Conservation (phyloP, 2,797 vertebrate species). For the Buceros bicornis region DNA sequence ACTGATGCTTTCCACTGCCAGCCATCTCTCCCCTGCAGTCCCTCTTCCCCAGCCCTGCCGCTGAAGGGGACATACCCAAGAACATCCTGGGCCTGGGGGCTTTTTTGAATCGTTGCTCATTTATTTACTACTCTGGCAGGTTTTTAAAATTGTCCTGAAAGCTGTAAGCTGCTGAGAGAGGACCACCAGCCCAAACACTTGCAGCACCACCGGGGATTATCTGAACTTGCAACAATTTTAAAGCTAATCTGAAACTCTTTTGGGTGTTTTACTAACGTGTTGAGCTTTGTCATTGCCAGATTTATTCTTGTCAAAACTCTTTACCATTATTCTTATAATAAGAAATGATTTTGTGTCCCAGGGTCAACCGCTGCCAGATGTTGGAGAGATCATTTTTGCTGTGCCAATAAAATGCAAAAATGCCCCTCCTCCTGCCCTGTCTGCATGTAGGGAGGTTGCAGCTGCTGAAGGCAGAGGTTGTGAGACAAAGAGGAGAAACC, state of each 20-base stretch:
- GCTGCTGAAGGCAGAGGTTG: neutral
- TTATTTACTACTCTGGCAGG: neutral
- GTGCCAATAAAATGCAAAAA: neutral
- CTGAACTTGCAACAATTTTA: neutral
- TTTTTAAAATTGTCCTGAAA: neutral
- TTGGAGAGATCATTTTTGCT: neutral
- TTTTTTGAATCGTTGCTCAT: neutral
- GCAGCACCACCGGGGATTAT: neutral
- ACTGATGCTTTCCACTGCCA: neutral
- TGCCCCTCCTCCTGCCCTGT: neutral
- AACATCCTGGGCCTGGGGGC: neutral
- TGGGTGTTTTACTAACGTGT: neutral
- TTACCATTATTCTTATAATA: neutral
- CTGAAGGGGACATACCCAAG: neutral
- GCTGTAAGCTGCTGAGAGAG: neutral
- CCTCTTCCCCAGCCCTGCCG: neutral
- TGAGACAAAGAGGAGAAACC: neutral
- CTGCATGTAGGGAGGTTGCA: accelerated
- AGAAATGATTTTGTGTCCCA: neutral
- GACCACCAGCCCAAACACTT: neutral
- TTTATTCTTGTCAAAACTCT: neutral
- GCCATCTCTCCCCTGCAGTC: neutral
- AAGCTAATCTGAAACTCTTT: neutral
- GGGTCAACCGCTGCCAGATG: neutral
- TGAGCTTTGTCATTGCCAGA: neutral